These are phyloP conservation scores for Oscheius sp. DNA, from an alignment of 1,140 invertebrate genomes.

Conservation along the genomic window DNA sequence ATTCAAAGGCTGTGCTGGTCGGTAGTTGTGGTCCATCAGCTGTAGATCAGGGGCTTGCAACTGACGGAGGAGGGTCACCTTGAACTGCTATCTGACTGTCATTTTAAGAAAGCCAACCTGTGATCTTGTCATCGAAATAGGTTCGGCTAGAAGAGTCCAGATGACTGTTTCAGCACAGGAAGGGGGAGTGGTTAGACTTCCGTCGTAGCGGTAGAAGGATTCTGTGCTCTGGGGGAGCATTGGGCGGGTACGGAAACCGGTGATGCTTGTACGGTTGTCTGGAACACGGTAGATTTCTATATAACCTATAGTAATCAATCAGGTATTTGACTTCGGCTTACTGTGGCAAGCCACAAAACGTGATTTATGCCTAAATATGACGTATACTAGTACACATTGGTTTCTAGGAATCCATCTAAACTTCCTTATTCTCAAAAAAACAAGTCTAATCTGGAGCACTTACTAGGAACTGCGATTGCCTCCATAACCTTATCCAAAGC, in stretches of 20 bases:
- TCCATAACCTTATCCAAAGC: no score
- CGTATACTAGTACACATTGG: neutral
- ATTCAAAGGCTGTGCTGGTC: slow-evolving; percentile 57
- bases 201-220: slow-evolving; percentile 72
- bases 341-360: no score
- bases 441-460: neutral
- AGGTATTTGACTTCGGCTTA: no score
- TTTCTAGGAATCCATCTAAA: slow-evolving; percentile 17
- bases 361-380: no score
- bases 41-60: no score
- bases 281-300: no score
- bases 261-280: slow-evolving; percentile 15
- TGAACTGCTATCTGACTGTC: no score
- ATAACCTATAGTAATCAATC: no score
- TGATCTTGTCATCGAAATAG: slow-evolving; percentile 41
- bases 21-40: slow-evolving; percentile 47
- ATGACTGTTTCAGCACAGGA: neutral
- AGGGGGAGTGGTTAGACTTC: slow-evolving; percentile 85
- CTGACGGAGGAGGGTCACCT: no score
- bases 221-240: slow-evolving; percentile 48
- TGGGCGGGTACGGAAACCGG: slow-evolving; percentile 30
- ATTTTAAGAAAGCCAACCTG: slow-evolving; percentile 1
- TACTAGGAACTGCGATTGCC: no score
- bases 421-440: slow-evolving; percentile 38
- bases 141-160: slow-evolving; percentile 40